Base-by-base conservation (phyloP, 2,797 vertebrate species). In the Centropyge bicolor region DNA sequence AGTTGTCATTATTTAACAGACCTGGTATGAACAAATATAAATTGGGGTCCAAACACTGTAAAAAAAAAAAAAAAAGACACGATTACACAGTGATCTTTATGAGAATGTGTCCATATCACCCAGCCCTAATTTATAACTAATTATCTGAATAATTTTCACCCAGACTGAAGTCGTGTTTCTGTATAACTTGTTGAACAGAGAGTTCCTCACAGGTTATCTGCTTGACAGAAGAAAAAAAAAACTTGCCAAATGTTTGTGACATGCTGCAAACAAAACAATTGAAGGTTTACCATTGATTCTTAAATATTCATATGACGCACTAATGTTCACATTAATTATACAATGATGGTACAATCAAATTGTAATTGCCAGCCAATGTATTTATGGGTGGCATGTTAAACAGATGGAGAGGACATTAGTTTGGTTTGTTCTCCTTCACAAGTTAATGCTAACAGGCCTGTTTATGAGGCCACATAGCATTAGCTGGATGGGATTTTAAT, bases 261-360 rank as follows among this genome's bases (percentile, higher is more conserved):
- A 31, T 70, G 80, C 76, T 84, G 49, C 83, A 72, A 83, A 70
- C 62, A 59, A 86, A 80, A 76, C 61, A 56, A 81, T 65, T 77
- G 20, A 78, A 79, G 62, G 46, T 76, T 81, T 41, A 67, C 59
- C 40, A 49, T 59, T 61, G 75, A 86, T 78, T 86, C 64, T 70
- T 78, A 68, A 57, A 85, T 81, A 72, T 75, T 91, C 43, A 65
- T 60, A 62, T 59, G 78, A 90, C 12, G 70, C 82, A 84, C 82
- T 86, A 81, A 83, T 35, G 78, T 74, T 79, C 38, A 77, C 61
- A 20, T 73, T 80, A 76, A 74, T 80, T 78, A 76, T 56, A 85
- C 78, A 78, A 78, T 78, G 86, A 89, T 66, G 46, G 92, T 93
- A 95, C 94, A 95, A 95, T 95, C 94, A 93, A 80, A 91, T 88